Evolutionary conservation across 2,797 vertebrate genomes (phyloP), one percentile per base, ranked within the genome.

Genomic region (Enteromius afrohamiltoni): DNA sequence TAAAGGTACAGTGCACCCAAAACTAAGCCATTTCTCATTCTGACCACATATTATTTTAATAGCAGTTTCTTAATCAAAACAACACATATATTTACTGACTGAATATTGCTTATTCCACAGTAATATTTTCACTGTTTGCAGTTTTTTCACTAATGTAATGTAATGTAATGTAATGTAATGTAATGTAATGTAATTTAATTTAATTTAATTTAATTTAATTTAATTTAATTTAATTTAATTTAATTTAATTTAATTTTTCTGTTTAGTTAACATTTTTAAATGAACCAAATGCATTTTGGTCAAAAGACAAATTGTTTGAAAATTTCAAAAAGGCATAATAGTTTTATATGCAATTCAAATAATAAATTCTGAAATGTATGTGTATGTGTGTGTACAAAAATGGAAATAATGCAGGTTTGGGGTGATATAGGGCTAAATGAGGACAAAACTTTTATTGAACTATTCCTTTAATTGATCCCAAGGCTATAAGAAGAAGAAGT

Each of bases 401-500:
- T 31, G 13, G 1, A n/a, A 49, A 79, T 8, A 47, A 40, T 23
- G 51, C 9, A 58, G 13, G 45, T 23, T 47, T 10, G 3, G n/a
- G 13, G 29, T 16, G 11, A 45, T 70, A 71, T 74, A 64, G 19
- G 16, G 21, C 29, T 76, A 82, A 82, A 74, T 19, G 7, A 64
- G 16, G 16, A 53, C 6, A 37, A 19, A 74, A 76, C 23, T 31
- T 73, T 82, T 17, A 83, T 49, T 60, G 65, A 70, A 77, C 74
- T 10, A 14, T 58, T 58, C 37, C 26, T 77, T 77, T 83, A 81
- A 86, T 51, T 70, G 64, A 26, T 84, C 65, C 70, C 73, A 55
- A 80, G 60, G 60, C 80, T 78, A 82, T 37, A 58, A 19, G 80
- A 47, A 77, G 65, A 37, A 58, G 34, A 58, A 65, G 62, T 31